A percentile compares a stretch with the other conserved stretches of the same genome.
These are phyloP conservation scores for Drosophila aldrichi DNA, from an alignment of 2,888 invertebrate genomes.

Conservation along the genomic window DNA sequence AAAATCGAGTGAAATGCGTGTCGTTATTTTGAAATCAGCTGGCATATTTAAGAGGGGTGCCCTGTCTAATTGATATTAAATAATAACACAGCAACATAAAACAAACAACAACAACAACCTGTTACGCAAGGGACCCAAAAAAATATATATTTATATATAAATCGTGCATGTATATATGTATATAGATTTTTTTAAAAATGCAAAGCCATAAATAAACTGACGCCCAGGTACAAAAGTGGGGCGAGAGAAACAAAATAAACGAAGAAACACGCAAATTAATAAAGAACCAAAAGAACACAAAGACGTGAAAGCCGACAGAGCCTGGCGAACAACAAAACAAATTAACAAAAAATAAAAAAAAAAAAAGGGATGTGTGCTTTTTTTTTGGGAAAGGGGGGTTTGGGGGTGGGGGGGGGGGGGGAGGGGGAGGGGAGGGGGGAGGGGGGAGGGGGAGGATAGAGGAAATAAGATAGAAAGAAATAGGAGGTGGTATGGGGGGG, in stretches of 20 bases:
- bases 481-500: too few species aligned
- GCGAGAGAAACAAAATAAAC: conserved; percentile 12
- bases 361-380: too few species aligned
- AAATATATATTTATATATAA: not conserved
- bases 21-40: conserved; percentile 78
- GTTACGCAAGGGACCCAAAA: conserved; percentile 57
- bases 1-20: conserved; percentile 70
- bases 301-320: conserved; percentile 42
- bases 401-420: too few species aligned
- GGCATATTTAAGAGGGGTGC: conserved; percentile 46
- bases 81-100: conserved; percentile 55
- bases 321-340: conserved; percentile 14
- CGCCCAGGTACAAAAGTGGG: conserved; percentile 65
- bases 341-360: not conserved
- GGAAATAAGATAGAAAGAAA: too few species aligned
- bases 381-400: too few species aligned
- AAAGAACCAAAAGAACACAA: conserved; percentile 45
- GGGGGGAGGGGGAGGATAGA: too few species aligned
- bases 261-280: conserved; percentile 53
- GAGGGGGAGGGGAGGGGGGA: too few species aligned
- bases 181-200: conserved; percentile 72
- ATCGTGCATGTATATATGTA: conserved; percentile 1
- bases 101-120: conserved; percentile 53
- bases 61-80: conserved; percentile 73
- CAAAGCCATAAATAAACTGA: conserved; percentile 76